Base-by-base conservation (phyloP, 2,888 invertebrate genomes). In the Elgonia sp. region DNA sequence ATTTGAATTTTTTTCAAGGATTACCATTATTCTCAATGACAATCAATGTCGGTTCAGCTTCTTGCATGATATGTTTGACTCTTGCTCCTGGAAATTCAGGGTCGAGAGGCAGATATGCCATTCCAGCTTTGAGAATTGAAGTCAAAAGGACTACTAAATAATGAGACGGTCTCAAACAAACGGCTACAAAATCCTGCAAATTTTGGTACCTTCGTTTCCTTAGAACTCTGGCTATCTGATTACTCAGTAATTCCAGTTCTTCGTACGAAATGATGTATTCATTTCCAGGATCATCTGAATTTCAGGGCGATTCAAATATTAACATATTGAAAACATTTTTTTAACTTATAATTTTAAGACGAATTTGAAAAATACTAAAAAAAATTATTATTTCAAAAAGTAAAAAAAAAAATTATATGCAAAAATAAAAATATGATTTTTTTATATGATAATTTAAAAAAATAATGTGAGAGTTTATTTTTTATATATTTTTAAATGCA, bases 101-200 rank as follows among this genome's bases (percentile, higher is more conserved):
- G 93, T 98, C 98, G 91, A 98, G 95, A 0, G 98, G 98, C 76
- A 98, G 95, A 94, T 98, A 98, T 0, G 98, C 97, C 18, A 97
- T 97, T 0, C 98, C 98, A 0, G 97, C 95, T 95, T 98, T 98
- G 96, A 97, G 96, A 73, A 97, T 96, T 0, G 97, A 96, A 87
- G 98, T 94, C 21, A 98, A 94, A 0, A 96, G 95, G 42, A 96
- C 95, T 10, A 98, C 96, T 82, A 97, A 93, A 53, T 95, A 96
- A 91, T 97, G 97, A 3, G 97, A 96, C 0, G 98, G 98, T 89
- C 96, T 96, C 96, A 98, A 96, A 92, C 97, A 97, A 0, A 98
- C 97, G 0, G 97, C 97, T 0, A 98, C 95, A 14, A 98, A 40
- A 20, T 69, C 88, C 57, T 18, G 81, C n/a, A 75, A 65, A 29